Base-by-base conservation (phyloP, 2,797 vertebrate genomes). In the Ibycter americanus region DNA sequence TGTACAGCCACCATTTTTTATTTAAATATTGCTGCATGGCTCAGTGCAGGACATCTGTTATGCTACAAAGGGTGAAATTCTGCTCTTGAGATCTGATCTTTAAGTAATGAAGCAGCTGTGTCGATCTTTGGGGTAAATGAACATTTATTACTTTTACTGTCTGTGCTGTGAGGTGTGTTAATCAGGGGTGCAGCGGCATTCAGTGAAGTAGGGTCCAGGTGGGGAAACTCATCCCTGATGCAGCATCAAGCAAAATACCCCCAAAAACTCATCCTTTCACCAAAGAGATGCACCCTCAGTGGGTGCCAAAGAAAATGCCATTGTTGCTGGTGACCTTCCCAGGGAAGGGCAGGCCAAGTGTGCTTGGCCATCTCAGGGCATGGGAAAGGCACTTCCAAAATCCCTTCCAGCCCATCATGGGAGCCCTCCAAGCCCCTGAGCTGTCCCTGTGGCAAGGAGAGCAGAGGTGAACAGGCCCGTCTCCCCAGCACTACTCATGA, bases 401-500 rank as follows among this genome's bases (percentile, higher is more conserved):
- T 77, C 76, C 52, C 56, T 59, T n/a, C 27, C 32, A 59, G 31
- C 25, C 40, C 70, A 19, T 14, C 32, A 5, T 1, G 0, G 25
- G 34, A 51, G 42, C 46, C n/a, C 42, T 44, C 29, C 52, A 27
- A 32, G 42, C 12, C 59, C 66, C 15, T 55, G 21, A 11, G 27
- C 38, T 66, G 46, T 31, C 40, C 54, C 55, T 32, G 52, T 0
- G 0, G 9, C 0, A 4, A 49, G 71, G 25, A 70, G 55, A 46
- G 20, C 0, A 0, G 52, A 61, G 58, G 20, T 11, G 49, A 51
- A 15, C 0, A 6, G 27, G 23, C 47, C 32, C 1, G 0, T 15
- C 77, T 36, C 58, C 42, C 47, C 59, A n/a, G 13, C 1, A 0
- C 34, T 61, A 19, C 16, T 27, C 31, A 16, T 0, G 0, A 25